Conservation (phyloP, 2,888 invertebrate genomes). For the Zaprionus obscuricornis region DNA sequence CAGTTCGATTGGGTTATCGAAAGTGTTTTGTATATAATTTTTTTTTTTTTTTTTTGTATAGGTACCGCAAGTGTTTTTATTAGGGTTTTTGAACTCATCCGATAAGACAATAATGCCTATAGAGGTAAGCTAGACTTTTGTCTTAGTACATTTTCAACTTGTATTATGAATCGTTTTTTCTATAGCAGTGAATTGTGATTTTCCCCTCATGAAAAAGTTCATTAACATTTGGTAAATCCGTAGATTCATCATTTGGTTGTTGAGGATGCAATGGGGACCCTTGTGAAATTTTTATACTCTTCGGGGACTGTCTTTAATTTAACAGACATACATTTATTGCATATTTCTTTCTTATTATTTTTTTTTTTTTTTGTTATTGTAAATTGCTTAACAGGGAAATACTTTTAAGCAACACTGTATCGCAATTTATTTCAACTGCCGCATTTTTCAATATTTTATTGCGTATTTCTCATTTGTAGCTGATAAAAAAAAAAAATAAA, state of each 20-base stretch:
- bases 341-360: conserved; percentile 3
- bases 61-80: conserved; percentile 21
- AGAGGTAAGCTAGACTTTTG: conserved; percentile 19
- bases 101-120: conserved; percentile 19
- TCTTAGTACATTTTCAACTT: conserved; percentile 33
- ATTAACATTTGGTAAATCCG: conserved; percentile 54
- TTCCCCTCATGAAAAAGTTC: conserved; percentile 41
- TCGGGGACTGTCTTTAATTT: conserved; percentile 33
- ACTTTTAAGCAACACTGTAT: conserved; percentile 62
- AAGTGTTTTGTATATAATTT: conserved; percentile 25
- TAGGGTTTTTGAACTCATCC: conserved; percentile 50
- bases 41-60: conserved; percentile 36
- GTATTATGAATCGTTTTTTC: conserved; percentile 9
- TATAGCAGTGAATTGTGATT: background rate
- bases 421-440: conserved; percentile 57
- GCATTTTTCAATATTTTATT: conserved; percentile 72
- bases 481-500: conserved; percentile 13
- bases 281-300: conserved; percentile 18
- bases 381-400: conserved; percentile 75
- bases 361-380: background rate
- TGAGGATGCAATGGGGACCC: too few relatives aligned
- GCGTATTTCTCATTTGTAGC: conserved; percentile 39
- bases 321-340: conserved; percentile 28
- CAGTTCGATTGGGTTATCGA: conserved; percentile 61
- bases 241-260: conserved; percentile 20